A percentile compares a stretch with the other conserved stretches of the same genome.
phyloP scores from a whole-genome alignment of 2,113 vertebrate genomes.

The Catharus fuscescens region DNA sequence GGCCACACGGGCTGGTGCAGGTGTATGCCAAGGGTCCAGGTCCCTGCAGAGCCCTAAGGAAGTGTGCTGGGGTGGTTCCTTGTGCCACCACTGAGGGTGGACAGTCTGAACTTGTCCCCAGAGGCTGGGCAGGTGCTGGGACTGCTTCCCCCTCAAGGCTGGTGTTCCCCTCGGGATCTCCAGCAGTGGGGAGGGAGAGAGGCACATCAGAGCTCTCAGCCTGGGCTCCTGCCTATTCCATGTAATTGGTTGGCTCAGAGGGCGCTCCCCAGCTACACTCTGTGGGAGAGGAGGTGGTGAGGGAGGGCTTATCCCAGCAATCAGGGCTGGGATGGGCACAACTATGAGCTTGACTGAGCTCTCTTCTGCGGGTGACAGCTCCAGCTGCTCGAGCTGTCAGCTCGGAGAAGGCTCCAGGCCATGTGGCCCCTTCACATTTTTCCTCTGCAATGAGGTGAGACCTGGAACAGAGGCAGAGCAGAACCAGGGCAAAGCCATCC shows the following conservation, averaged over 20 bases:
- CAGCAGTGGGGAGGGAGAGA: neutral
- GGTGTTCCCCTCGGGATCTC: neutral
- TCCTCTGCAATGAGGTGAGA: neutral
- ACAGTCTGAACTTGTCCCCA: neutral
- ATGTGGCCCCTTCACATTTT: neutral
- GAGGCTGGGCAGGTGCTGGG: neutral
- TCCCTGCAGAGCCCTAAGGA: neutral
- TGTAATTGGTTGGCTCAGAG: neutral
- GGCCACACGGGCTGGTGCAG: too few species aligned
- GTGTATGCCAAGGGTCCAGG: accelerated
- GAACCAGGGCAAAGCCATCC: accelerated
- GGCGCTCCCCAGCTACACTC: neutral
- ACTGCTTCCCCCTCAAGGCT: neutral
- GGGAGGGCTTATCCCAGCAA: neutral
- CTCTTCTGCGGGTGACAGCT: slow-evolving; percentile 41
- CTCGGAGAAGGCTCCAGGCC: neutral
- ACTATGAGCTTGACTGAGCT: neutral
- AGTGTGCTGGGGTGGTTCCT: neutral
- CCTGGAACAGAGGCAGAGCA: neutral
- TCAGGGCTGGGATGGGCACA: neutral
- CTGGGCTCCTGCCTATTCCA: neutral
- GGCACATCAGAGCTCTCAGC: neutral
- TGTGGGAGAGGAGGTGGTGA: neutral
- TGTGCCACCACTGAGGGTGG: neutral
- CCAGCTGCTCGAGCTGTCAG: slow-evolving; percentile 52